A percentile compares a stretch with the other conserved stretches of the same genome.
Evolutionary conservation across 2,797 vertebrate species (phyloP).

Genomic region (Poecilia gillii): DNA sequence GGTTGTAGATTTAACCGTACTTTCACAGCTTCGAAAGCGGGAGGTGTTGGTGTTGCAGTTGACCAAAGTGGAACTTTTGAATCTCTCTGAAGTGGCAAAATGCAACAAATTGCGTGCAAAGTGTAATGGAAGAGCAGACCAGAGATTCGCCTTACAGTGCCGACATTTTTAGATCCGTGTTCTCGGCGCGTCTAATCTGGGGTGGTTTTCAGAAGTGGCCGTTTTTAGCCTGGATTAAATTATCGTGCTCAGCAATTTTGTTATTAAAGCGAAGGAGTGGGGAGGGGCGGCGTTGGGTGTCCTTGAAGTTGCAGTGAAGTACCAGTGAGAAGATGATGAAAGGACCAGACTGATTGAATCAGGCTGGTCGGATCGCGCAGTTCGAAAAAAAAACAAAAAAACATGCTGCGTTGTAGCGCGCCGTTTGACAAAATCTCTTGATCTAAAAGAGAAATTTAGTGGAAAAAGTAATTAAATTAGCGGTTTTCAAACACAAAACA

Average conservation of each 20-base stretch:
- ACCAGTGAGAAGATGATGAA: background rate
- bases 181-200: background rate
- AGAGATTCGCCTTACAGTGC: background rate
- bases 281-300: background rate
- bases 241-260: conserved; percentile 7
- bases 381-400: background rate
- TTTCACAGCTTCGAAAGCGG: conserved; percentile 11
- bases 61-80: conserved; percentile 1
- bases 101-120: background rate
- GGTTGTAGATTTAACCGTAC: conserved; percentile 14
- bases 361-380: background rate
- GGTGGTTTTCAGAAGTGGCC: conserved; percentile 12
- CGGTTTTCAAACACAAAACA: background rate
- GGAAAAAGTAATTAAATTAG: background rate
- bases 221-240: conserved; percentile 15
- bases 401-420: background rate
- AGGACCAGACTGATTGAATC: background rate
- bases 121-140: background rate
- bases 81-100: conserved; percentile 10
- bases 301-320: conserved; percentile 17
- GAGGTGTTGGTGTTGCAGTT: background rate
- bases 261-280: background rate
- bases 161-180: background rate
- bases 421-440: background rate
- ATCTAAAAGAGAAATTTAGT: background rate